A percentile compares a stretch with the other conserved stretches of the same genome.
Evolutionary conservation across 2,113 vertebrate species (phyloP).

Genomic region (Tupaia chinensis): DNA sequence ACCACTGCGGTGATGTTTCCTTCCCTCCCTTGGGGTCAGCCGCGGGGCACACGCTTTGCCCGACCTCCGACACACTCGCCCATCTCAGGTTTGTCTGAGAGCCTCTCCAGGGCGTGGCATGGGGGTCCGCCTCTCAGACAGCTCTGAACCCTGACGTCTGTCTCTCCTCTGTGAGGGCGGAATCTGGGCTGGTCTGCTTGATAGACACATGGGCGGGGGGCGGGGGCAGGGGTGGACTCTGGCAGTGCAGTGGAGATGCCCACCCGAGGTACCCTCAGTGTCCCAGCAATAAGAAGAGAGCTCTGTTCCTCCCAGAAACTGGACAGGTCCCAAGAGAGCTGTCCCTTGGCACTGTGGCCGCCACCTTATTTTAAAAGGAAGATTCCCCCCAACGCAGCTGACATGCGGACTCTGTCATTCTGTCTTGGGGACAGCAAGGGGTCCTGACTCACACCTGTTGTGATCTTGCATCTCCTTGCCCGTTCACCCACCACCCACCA

Average conservation of each 20-base stretch:
- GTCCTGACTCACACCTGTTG: neutral
- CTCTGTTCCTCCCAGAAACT: neutral
- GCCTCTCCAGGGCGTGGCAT: neutral
- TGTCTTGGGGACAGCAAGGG: neutral
- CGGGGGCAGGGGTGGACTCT: fast-evolving
- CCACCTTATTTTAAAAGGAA: neutral
- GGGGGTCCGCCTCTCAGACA: neutral
- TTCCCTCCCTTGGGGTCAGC: neutral
- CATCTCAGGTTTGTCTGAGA: neutral
- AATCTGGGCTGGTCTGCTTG: neutral
- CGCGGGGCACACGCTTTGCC: too few relatives aligned
- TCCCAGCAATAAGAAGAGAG: neutral
- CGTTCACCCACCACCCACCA: neutral
- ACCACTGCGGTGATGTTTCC: neutral
- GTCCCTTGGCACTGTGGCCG: neutral
- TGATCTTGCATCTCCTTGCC: neutral
- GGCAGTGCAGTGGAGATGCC: neutral
- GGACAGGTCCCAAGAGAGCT: neutral
- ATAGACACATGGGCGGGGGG: neutral
- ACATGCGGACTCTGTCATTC: neutral
- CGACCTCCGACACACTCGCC: neutral
- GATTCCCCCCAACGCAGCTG: too few relatives aligned
- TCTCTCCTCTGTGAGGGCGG: fast-evolving
- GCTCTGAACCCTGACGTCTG: neutral
- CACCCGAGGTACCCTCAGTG: neutral